Evolutionary conservation across 2,888 invertebrate genomes (phyloP).

Genomic region (Gisinianus flammeolus): DNA sequence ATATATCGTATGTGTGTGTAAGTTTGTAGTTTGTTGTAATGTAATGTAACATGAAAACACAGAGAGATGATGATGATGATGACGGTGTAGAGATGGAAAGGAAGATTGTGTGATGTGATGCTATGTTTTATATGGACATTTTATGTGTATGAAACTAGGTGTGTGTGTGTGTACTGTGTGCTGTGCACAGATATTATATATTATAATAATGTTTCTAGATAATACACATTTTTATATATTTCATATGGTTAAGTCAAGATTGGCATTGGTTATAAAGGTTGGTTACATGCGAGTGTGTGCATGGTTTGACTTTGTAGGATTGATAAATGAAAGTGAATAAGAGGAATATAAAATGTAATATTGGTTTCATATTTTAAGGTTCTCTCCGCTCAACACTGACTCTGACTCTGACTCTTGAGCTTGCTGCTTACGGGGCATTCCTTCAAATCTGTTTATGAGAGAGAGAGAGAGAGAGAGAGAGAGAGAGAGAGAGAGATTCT

Average conservation of each 20-base stretch:
- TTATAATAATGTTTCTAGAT: neutral
- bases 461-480: no score
- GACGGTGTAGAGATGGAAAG: neutral
- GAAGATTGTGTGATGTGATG: neutral
- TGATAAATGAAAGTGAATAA: constrained; percentile 18
- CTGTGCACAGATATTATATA: neutral
- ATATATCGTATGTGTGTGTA: no score
- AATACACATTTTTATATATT: neutral
- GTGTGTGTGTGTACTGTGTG: neutral
- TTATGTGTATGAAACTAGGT: neutral
- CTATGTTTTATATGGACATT: neutral
- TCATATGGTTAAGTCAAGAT: neutral
- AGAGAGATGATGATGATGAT: neutral
- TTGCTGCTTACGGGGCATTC: constrained; percentile 11
- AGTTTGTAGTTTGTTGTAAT: no score
- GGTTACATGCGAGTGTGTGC: neutral
- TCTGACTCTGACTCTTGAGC: neutral
- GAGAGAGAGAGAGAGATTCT: neutral
- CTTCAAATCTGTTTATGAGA: constrained; percentile 1
- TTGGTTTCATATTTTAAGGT: neutral
- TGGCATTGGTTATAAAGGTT: neutral
- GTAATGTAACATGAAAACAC: no score
- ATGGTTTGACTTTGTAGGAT: neutral
- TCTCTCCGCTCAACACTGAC: no score
- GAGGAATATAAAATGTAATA: neutral